A percentile compares a stretch with the other conserved stretches of the same genome.
Evolutionary conservation across 2,888 invertebrate genomes (phyloP).

Genomic region (Heliconius erato): DNA sequence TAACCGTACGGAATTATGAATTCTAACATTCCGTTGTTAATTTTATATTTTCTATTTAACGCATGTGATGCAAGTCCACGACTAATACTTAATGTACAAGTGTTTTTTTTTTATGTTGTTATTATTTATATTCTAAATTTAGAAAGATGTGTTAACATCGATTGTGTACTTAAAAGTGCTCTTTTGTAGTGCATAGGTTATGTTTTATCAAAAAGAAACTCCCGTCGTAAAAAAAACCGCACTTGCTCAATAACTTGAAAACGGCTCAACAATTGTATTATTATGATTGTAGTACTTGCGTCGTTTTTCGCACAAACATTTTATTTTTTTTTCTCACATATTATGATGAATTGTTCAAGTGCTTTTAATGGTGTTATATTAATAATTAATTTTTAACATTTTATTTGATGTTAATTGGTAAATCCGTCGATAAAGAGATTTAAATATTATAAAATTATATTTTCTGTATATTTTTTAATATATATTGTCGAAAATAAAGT

Average conservation of each 20-base stretch:
- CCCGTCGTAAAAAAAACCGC: constrained; percentile 51
- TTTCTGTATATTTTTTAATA: constrained; percentile 36
- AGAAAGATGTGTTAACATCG: constrained; percentile 52
- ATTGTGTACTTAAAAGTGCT: constrained; percentile 59
- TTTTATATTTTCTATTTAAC: constrained; percentile 73
- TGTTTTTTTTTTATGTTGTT: constrained; percentile 59
- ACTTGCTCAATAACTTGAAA: constrained; percentile 74
- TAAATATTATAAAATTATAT: constrained; percentile 32
- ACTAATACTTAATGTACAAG: constrained; percentile 76
- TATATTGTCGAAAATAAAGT: constrained; percentile 37
- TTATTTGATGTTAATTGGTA: constrained; percentile 31
- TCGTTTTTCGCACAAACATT: constrained; percentile 79
- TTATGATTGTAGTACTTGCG: constrained; percentile 50
- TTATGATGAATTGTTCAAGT: constrained; percentile 63
- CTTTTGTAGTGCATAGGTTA: constrained; percentile 59
- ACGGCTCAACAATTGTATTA: constrained; percentile 73
- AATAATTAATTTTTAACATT: constrained; percentile 47
- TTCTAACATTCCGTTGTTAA: constrained; percentile 82
- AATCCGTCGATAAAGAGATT: constrained; percentile 27
- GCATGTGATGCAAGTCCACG: constrained; percentile 85
- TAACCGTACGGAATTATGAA: constrained; percentile 82
- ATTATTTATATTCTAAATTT: constrained; percentile 71
- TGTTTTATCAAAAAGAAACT: constrained; percentile 45
- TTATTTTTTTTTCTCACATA: constrained; percentile 57
- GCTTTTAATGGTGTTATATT: constrained; percentile 70